phyloP scores from a whole-genome alignment of 2,113 vertebrate species.

The Callipepla squamata region DNA sequence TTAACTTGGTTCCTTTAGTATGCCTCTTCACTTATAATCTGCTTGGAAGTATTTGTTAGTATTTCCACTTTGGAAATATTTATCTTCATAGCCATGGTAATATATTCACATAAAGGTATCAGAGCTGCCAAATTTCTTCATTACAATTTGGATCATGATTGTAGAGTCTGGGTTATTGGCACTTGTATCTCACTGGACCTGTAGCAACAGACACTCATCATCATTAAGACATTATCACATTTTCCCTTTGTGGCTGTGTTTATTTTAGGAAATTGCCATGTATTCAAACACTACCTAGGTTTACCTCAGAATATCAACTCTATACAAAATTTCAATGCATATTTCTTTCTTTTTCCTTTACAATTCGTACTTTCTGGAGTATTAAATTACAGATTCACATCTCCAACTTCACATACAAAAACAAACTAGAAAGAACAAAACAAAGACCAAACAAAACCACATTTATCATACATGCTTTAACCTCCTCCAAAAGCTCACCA shows the following conservation, averaged over 20 bases:
- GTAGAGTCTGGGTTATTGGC: slow-evolving; percentile 47
- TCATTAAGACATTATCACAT: slow-evolving; percentile 76
- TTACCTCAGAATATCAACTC: slow-evolving; percentile 42
- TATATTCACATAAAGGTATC: slow-evolving; percentile 52
- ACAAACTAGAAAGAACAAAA: not conserved
- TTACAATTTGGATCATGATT: slow-evolving; percentile 39
- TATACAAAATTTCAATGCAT: slow-evolving; percentile 38
- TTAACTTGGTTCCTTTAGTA: slow-evolving; percentile 52
- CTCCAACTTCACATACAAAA: not conserved
- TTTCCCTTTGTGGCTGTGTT: slow-evolving; percentile 60
- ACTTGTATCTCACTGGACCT: slow-evolving; percentile 40
- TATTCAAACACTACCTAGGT: slow-evolving; percentile 55
- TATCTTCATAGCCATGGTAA: slow-evolving; percentile 68
- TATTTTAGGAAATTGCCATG: slow-evolving; percentile 69
- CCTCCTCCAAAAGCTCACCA: not conserved
- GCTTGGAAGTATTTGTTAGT: slow-evolving; percentile 72
- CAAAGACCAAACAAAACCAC: not conserved
- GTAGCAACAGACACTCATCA: slow-evolving; percentile 65
- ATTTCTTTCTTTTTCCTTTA: slow-evolving; percentile 16
- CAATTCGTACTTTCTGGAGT: not conserved
- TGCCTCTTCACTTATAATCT: slow-evolving; percentile 62
- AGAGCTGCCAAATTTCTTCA: slow-evolving; percentile 64
- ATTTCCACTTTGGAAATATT: slow-evolving; percentile 73
- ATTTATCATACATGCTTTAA: not conserved
- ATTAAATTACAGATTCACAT: not conserved